A percentile compares a stretch with the other conserved stretches of the same genome.
phyloP scores from a whole-genome alignment of 1,140 invertebrate genomes.

The Pararge aegeria region DNA sequence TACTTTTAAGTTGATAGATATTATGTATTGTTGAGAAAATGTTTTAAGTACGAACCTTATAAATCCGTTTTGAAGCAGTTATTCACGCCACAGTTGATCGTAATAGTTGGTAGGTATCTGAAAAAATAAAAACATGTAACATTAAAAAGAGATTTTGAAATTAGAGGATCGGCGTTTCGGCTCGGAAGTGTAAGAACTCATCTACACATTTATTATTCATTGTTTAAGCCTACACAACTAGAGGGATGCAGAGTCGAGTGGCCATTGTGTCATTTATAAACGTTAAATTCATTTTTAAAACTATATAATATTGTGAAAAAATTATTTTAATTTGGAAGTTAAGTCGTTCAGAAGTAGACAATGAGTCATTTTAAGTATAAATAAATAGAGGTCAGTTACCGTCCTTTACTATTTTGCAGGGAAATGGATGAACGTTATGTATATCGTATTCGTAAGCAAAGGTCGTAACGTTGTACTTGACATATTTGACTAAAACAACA shows the following conservation, averaged over 20 bases:
- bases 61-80: conserved; percentile 9
- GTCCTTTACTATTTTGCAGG: conserved; percentile 24
- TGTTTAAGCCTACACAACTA: no score
- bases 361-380: background rate
- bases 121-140: background rate
- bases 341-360: background rate
- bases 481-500: background rate
- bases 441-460: conserved; percentile 11
- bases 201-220: no score
- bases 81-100: conserved; percentile 2
- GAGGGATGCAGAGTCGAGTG: no score
- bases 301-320: background rate
- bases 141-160: background rate
- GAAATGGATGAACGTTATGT: conserved; percentile 21
- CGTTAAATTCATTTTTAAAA: no score
- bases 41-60: conserved; percentile 7
- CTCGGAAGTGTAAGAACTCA: no score
- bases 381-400: conserved; percentile 19
- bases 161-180: no score
- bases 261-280: no score
- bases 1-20: background rate
- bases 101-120: conserved; percentile 5
- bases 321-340: background rate
- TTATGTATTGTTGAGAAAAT: background rate
- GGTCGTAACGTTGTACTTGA: conserved; percentile 17